phyloP scores from a whole-genome alignment of 1,140 invertebrate species.

The Trichonephila clavata region DNA sequence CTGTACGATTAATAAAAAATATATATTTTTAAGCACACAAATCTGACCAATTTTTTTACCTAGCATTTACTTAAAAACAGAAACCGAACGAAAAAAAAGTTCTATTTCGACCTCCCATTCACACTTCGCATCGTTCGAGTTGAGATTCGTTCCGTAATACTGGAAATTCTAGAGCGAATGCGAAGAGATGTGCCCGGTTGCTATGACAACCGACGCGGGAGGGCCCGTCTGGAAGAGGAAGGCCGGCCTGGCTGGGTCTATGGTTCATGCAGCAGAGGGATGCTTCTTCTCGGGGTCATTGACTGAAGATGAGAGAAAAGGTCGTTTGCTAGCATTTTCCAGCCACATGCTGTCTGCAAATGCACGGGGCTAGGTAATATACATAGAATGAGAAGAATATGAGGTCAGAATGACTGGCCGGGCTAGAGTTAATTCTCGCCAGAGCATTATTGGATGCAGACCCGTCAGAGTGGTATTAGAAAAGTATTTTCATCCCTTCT shows the following conservation, averaged over 20 bases:
- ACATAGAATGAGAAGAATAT: conserved; percentile 12
- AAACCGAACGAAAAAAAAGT: not conserved
- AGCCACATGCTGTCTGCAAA: not conserved
- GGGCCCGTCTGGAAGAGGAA: not conserved
- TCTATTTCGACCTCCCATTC: not conserved
- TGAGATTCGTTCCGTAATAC: not conserved
- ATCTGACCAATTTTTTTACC: not conserved
- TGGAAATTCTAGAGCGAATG: not conserved
- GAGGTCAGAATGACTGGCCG: not conserved
- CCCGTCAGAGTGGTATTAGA: not conserved
- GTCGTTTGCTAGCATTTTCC: conserved; percentile 11
- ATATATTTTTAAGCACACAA: not conserved
- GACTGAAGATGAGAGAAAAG: conserved; percentile 29
- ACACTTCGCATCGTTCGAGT: not conserved
- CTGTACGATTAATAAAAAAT: not conserved
- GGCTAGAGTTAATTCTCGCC: not conserved
- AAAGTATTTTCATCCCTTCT: not conserved
- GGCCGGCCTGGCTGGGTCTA: not conserved
- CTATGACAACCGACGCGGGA: conserved; percentile 20
- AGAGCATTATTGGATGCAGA: not conserved
- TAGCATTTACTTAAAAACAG: not conserved
- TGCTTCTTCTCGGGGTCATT: conserved; percentile 21
- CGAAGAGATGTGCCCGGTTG: not conserved
- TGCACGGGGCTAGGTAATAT: conserved; percentile 11
- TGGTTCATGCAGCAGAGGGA: not conserved